Conservation (phyloP, 1,140 invertebrate species). For the Argopecten irradians region DNA sequence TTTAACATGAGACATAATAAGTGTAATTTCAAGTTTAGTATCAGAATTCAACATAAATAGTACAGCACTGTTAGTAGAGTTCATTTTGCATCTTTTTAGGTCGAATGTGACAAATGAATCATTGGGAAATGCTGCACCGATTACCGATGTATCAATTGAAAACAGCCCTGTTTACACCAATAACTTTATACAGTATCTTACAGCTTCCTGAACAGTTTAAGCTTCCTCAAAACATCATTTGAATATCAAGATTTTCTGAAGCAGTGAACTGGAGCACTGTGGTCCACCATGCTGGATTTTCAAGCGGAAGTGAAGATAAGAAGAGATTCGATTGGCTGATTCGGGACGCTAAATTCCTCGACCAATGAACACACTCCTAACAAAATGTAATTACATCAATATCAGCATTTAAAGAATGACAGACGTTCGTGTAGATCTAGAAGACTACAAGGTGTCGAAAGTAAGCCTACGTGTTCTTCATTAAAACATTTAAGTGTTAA, state of each 20-base stretch:
- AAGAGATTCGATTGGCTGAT: not conserved
- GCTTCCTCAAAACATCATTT: not conserved
- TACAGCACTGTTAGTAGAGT: too few relatives aligned
- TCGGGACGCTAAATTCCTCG: not conserved
- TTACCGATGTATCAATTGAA: not conserved
- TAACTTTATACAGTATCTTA: not conserved
- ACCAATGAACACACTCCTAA: not conserved
- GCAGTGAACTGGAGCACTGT: not conserved
- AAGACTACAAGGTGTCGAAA: not conserved
- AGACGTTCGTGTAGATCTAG: not conserved
- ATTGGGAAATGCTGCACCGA: not conserved
- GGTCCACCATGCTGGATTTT: not conserved
- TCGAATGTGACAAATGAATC: not conserved
- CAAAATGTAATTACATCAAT: not conserved
- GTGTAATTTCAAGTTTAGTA: too few relatives aligned
- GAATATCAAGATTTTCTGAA: not conserved
- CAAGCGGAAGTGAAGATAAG: slow-evolving; percentile 9
- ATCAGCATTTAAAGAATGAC: not conserved
- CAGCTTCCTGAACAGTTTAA: not conserved
- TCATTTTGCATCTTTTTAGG: too few relatives aligned
- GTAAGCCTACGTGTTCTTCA: too few relatives aligned
- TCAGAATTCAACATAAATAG: too few relatives aligned
- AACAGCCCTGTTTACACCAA: not conserved
- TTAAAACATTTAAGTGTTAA: not conserved
- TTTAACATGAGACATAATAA: too few relatives aligned